A percentile compares a stretch with the other conserved stretches of the same genome.
Conservation (phyloP, 2,888 invertebrate genomes). For the Aethes cnicana region DNA sequence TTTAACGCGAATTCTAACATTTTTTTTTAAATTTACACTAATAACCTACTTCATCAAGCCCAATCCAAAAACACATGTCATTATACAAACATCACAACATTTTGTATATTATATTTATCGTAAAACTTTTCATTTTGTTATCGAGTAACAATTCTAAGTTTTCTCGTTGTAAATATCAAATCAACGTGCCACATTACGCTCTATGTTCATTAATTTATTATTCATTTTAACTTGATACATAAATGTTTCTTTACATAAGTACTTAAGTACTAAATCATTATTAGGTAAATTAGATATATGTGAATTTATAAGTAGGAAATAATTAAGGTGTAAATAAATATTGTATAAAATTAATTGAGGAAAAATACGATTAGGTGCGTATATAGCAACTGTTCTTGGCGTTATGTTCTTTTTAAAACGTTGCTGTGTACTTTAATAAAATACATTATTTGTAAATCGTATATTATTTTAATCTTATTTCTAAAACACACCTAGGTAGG, state of each 20-base stretch:
- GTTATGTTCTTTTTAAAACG: slow-evolving; percentile 7
- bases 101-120: too few relatives aligned
- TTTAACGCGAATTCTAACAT: too few relatives aligned
- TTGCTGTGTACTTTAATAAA: slow-evolving; percentile 31
- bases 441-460: slow-evolving; percentile 13
- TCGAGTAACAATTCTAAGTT: slow-evolving; percentile 4
- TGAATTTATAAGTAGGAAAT: too few relatives aligned
- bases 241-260: slow-evolving; percentile 59
- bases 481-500: too few relatives aligned
- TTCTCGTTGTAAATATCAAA: slow-evolving; percentile 60
- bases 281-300: slow-evolving; percentile 69
- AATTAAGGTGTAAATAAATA: slow-evolving; percentile 76
- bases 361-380: slow-evolving; percentile 8
- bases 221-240: slow-evolving; percentile 69
- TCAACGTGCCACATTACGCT: slow-evolving; percentile 65
- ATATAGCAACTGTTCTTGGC: slow-evolving; percentile 11
- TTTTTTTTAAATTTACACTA: too few relatives aligned
- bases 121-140: neutral
- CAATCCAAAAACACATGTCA: too few relatives aligned
- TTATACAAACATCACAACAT: too few relatives aligned
- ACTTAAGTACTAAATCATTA: slow-evolving; percentile 43
- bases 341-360: slow-evolving; percentile 33
- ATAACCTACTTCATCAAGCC: too few relatives aligned
- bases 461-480: neutral
- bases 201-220: slow-evolving; percentile 80